phyloP scores from a whole-genome alignment of 2,888 invertebrate genomes.

The Nebria salina region DNA sequence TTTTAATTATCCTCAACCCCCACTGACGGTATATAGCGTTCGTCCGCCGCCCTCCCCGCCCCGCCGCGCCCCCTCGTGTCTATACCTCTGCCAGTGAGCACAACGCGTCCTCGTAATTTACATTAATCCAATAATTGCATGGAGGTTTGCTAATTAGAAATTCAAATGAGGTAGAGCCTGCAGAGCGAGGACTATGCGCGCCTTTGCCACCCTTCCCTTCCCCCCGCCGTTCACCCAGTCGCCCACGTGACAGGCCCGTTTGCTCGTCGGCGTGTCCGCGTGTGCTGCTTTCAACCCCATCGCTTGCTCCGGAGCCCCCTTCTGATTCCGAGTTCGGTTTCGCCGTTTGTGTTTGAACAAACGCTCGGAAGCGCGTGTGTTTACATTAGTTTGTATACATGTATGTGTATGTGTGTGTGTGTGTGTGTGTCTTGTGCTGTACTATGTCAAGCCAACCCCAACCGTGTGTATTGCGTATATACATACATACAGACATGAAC shows the following conservation, averaged over 20 bases:
- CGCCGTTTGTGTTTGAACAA: conserved; percentile 44
- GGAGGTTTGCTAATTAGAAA: conserved; percentile 92
- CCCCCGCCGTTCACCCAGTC: conserved; percentile 43
- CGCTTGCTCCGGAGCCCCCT: background rate
- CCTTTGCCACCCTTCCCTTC: conserved; percentile 53
- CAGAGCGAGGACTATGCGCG: conserved; percentile 63
- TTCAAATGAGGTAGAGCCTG: conserved; percentile 88
- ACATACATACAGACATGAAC: too few species aligned
- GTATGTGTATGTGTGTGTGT: background rate
- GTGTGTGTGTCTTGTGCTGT: conserved; percentile 7
- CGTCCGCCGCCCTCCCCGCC: conserved; percentile 25
- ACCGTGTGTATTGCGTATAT: background rate
- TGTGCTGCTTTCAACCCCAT: conserved; percentile 31
- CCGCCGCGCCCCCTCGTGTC: conserved; percentile 24
- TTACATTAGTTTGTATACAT: background rate
- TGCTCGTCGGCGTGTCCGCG: conserved; percentile 41
- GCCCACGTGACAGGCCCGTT: conserved; percentile 29
- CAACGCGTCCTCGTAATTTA: conserved; percentile 85
- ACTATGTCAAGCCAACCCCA: background rate
- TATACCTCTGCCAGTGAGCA: conserved; percentile 60
- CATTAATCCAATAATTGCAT: conserved; percentile 94
- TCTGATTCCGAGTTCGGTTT: conserved; percentile 23
- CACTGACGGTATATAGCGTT: conserved; percentile 52
- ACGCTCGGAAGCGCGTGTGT: conserved; percentile 20
- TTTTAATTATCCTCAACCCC: conserved; percentile 91